A percentile compares a stretch with the other conserved stretches of the same genome.
Evolutionary conservation across 1,140 invertebrate species (phyloP).

Genomic region (Drosophila insularis): DNA sequence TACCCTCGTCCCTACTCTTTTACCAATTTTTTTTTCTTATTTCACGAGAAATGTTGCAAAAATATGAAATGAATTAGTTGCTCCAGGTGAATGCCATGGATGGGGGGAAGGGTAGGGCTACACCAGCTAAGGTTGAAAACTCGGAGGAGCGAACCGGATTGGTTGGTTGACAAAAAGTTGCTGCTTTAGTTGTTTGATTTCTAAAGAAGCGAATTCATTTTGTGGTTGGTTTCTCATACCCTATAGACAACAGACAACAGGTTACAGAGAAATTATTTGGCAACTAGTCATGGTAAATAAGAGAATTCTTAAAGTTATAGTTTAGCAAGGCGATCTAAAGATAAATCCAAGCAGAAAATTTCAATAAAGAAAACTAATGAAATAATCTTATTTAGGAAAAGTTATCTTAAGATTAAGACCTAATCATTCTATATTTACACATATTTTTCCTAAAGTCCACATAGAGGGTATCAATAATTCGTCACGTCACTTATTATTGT

Average conservation of each 20-base stretch:
- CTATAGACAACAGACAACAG: not conserved
- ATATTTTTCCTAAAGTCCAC: too few relatives aligned
- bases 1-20: not conserved
- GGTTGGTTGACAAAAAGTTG: conserved; percentile 61
- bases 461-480: not conserved
- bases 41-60: conserved; percentile 62
- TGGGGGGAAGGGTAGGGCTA: not conserved
- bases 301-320: too few relatives aligned
- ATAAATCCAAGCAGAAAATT: too few relatives aligned
- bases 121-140: too few relatives aligned
- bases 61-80: conserved; percentile 78
- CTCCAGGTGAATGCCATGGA: conserved; percentile 31
- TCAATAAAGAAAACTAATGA: too few relatives aligned
- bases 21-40: conserved; percentile 38
- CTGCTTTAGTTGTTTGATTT: conserved; percentile 67
- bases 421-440: too few relatives aligned
- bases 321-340: too few relatives aligned
- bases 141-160: not conserved
- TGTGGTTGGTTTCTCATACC: not conserved
- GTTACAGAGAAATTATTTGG: not conserved
- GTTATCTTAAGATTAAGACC: too few relatives aligned
- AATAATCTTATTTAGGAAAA: too few relatives aligned
- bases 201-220: conserved; percentile 40
- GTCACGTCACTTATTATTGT: not conserved
- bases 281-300: too few relatives aligned